A percentile compares a stretch with the other conserved stretches of the same genome.
phyloP scores from a whole-genome alignment of 2,113 vertebrate species.

The Malurus alboscapulatus region DNA sequence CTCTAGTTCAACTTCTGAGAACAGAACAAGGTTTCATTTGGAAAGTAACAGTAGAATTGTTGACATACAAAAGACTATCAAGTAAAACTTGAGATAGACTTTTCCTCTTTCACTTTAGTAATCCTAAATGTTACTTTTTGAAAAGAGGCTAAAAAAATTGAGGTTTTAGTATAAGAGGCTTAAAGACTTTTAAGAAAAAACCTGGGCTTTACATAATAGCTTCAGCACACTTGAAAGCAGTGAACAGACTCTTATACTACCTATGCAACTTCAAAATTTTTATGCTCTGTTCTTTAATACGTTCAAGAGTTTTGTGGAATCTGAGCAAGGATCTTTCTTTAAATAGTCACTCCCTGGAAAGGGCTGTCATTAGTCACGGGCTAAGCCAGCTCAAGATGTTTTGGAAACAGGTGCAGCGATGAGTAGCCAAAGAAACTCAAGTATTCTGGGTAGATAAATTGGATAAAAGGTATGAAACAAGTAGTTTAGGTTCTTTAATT shows the following conservation, averaged over 20 bases:
- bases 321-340: conserved; percentile 24
- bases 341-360: conserved; percentile 49
- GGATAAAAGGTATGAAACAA: not conserved
- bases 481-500: not conserved
- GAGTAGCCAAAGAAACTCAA: not conserved
- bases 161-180: conserved; percentile 39
- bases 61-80: not conserved
- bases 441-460: not conserved
- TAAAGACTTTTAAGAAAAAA: conserved; percentile 2
- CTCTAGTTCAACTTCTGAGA: not conserved
- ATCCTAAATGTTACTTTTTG: conserved; percentile 10
- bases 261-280: not conserved
- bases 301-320: not conserved
- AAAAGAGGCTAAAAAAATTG: conserved; percentile 21
- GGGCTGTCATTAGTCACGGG: conserved; percentile 36
- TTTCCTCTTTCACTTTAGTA: not conserved
- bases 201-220: not conserved
- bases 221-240: conserved; percentile 2
- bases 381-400: conserved; percentile 38
- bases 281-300: not conserved
- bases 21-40: not conserved
- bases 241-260: not conserved
- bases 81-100: not conserved
- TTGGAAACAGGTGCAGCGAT: conserved; percentile 43
- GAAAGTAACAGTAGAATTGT: not conserved